These are phyloP conservation scores for Triops longicaudatus DNA, from an alignment of 1,140 invertebrate species.

Conservation along the genomic window DNA sequence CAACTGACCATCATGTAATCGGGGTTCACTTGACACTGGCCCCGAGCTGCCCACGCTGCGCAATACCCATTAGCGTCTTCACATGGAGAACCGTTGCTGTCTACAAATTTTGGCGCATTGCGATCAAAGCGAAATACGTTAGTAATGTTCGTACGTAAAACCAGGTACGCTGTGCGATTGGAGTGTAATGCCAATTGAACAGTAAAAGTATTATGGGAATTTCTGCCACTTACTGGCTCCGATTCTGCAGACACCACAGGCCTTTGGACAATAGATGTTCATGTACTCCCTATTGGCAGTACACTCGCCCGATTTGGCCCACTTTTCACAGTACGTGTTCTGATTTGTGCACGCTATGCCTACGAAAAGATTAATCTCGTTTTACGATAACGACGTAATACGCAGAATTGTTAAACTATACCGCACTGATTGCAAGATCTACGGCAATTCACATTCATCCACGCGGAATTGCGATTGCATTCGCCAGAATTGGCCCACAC, in stretches of 20 bases:
- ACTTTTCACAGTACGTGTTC: constrained; percentile 35
- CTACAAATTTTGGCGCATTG: neutral
- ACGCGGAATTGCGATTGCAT: constrained; percentile 33
- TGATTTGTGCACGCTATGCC: constrained; percentile 33
- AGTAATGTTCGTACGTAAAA: neutral
- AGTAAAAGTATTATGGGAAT: neutral
- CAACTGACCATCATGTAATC: constrained; percentile 39
- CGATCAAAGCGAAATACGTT: neutral
- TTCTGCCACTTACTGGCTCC: constrained; percentile 21
- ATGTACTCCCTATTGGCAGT: constrained; percentile 34
- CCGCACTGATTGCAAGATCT: constrained; percentile 41
- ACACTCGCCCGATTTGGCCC: constrained; percentile 36
- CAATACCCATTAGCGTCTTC: constrained; percentile 36
- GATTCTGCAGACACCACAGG: constrained; percentile 32
- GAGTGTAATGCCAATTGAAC: neutral
- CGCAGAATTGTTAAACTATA: constrained; percentile 29
- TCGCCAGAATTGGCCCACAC: constrained; percentile 32
- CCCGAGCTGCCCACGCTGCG: constrained; percentile 36
- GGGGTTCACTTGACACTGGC: constrained; percentile 40
- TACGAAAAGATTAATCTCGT: constrained; percentile 3
- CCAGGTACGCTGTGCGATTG: neutral
- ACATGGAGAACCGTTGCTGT: constrained; percentile 29
- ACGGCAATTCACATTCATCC: constrained; percentile 37
- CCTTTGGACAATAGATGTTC: constrained; percentile 33
- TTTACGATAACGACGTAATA: neutral